Base-by-base conservation (phyloP, 2,888 invertebrate species). In the Acronicta alni region DNA sequence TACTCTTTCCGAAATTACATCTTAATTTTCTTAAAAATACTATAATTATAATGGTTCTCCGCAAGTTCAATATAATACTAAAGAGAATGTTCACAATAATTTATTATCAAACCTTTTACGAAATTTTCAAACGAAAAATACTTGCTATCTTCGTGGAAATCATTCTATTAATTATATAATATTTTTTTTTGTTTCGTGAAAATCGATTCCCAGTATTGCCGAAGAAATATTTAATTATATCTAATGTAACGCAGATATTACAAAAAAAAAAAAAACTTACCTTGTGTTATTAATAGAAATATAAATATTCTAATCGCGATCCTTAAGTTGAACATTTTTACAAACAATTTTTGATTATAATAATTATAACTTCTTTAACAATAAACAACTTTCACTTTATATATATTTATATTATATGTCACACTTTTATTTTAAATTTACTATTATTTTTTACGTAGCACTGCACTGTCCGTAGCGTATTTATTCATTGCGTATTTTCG, bases 271-370 rank as follows among this genome's bases (percentile, higher is more conserved):
- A 6, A 15, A 15, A 26, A 71, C 86, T 80, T 79, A 86, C 86
- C 83, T 78, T 83, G 80, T 53, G 79, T 73, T 70, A 77, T 77
- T 58, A 84, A 67, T 67, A 86, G 68, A 59, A 84, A 77, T 66
- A 85, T 74, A 45, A 73, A 75, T 66, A 80, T 81, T 77, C 76
- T 77, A 47, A 80, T 54, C 61, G 72, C 62, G 54, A 72, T 78
- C 67, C 77, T 76, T 73, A 79, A 61, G 61, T 71, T 74, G 59
- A 68, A 79, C 84, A 81, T 83, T 72, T 75, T 81, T 69, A 77
- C 67, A 68, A 77, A 71, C 70, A 48, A 67, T 75, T 41, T 65
- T 57, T 35, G 37, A 52, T 62, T 59, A 48, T 65, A 58, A 68
- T 35, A 30, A 49, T 62, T 61, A 48, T 65, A 59, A 70, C 57